Evolutionary conservation across 2,888 invertebrate species (phyloP), one percentile per base, ranked within the genome.

Genomic region (Metallyticus violacea): DNA sequence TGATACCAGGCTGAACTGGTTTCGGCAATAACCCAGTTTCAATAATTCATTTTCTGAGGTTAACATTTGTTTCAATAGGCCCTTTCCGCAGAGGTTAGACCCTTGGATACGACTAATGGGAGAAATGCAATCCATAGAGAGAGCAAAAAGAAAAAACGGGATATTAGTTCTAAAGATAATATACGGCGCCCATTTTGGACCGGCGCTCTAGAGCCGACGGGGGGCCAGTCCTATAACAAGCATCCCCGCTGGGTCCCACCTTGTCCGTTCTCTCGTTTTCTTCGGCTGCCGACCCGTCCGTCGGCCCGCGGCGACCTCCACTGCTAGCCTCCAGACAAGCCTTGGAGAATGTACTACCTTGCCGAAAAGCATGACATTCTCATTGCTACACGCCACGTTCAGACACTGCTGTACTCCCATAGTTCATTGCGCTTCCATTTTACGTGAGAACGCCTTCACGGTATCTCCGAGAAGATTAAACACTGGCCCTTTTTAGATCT

Each of bases 221-320:
- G 85, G 85, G 29, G 81, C 28, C 85, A 7, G 85, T 27, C 87
- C 81, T 26, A 85, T 87, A 87, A 87, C 85, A 87, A 85, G 87
- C n/a, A 7, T 9, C 78, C 87, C 85, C 30, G 87, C 85, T 26
- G 87, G 6, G 86, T 26, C 25, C 28, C 26, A 85, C 25, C 84
- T 62, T 26, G 27, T 29, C 79, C 40, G 40, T 62, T 62, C 40
- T 62, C 40, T 62, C 40, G 40, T 62, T 62, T 15, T 62, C 40
- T 62, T 62, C 15, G 22, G 40, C 40, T 62, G 40, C 40, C 40
- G 40, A 62, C 40, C 40, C 3, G 40, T 9, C 40, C 40, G 40
- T 9, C 40, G 15, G 9, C 40, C 15, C 15, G 40, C 40, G 40
- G 22, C 40, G 15, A 15, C 40, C 40, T 6, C 40, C 15, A 62